These are phyloP conservation scores for Anseranas semipalmata DNA, from an alignment of 2,113 vertebrate species.

Conservation along the genomic window DNA sequence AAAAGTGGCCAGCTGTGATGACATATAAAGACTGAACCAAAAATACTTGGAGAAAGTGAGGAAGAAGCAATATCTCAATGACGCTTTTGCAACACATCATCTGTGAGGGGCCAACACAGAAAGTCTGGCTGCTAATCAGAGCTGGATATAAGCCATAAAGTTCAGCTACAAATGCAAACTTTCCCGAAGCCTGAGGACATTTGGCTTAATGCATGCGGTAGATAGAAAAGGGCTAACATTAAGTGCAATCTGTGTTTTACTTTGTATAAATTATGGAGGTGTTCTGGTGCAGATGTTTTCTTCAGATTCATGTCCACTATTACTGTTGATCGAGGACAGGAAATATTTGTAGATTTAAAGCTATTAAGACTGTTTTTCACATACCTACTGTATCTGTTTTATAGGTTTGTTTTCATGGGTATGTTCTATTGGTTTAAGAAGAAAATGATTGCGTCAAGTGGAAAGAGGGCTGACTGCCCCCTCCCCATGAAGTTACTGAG, in stretches of 20 bases:
- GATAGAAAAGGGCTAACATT: not conserved
- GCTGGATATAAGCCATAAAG: conserved; percentile 40
- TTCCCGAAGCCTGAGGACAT: conserved; percentile 4
- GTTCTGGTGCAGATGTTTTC: not conserved
- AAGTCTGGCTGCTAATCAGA: conserved; percentile 21
- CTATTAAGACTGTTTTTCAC: not conserved
- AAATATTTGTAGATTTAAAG: not conserved
- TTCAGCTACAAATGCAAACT: conserved; percentile 48
- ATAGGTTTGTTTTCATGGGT: not conserved
- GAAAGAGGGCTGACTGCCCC: not conserved
- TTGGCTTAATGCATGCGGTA: not conserved
- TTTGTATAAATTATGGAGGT: not conserved
- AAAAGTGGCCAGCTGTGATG: conserved; percentile 51
- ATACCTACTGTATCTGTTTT: not conserved
- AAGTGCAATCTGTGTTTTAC: not conserved
- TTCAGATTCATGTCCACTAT: not conserved
- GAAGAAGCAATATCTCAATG: not conserved
- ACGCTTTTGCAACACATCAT: conserved; percentile 1
- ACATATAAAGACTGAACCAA: conserved; percentile 28
- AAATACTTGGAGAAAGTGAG: conserved; percentile 39
- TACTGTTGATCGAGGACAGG: not conserved
- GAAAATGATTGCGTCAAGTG: not conserved
- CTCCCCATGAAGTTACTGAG: not conserved
- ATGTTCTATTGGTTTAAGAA: not conserved
- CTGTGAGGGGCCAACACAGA: conserved; percentile 31